Evolutionary conservation across 1,140 invertebrate genomes (phyloP).

Genomic region (Thaumetopoea pityocampa): DNA sequence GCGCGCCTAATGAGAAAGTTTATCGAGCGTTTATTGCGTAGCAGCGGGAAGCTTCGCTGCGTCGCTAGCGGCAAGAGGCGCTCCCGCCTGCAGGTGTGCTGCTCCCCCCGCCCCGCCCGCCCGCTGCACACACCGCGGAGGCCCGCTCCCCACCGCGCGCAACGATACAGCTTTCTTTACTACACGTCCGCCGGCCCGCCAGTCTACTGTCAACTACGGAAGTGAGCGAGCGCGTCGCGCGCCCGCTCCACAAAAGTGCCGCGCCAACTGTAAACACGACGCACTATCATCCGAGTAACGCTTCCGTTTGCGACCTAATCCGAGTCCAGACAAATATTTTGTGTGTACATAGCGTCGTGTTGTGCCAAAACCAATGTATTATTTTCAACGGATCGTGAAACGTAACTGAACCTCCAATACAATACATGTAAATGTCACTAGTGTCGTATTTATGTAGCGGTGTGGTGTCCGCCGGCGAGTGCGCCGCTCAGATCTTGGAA

Average conservation of each 20-base stretch:
- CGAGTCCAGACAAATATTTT: constrained; percentile 38
- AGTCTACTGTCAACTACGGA: constrained; percentile 63
- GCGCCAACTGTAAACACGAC: constrained; percentile 69
- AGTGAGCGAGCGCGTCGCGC: constrained; percentile 32
- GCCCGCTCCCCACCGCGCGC: constrained; percentile 27
- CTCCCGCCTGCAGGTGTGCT: constrained; percentile 68
- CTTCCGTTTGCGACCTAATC: constrained; percentile 61
- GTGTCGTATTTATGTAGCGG: constrained; percentile 39
- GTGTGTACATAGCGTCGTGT: constrained; percentile 54
- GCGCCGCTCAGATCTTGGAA: constrained; percentile 46
- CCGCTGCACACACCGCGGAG: constrained; percentile 15
- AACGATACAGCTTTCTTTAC: constrained; percentile 63
- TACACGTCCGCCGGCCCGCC: constrained; percentile 27
- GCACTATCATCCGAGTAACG: constrained; percentile 54
- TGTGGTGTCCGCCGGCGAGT: constrained; percentile 46
- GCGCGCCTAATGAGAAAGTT: constrained; percentile 74
- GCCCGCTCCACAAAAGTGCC: constrained; percentile 31
- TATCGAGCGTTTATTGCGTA: constrained; percentile 74
- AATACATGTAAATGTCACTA: constrained; percentile 58
- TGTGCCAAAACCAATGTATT: constrained; percentile 59
- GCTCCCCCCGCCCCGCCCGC: constrained; percentile 23
- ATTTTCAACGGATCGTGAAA: constrained; percentile 33
- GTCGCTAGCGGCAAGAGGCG: constrained; percentile 44
- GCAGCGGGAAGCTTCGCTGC: constrained; percentile 64
- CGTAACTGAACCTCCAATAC: constrained; percentile 36